Conservation (phyloP, 2,113 vertebrate genomes). For the Silurus meridionalis region DNA sequence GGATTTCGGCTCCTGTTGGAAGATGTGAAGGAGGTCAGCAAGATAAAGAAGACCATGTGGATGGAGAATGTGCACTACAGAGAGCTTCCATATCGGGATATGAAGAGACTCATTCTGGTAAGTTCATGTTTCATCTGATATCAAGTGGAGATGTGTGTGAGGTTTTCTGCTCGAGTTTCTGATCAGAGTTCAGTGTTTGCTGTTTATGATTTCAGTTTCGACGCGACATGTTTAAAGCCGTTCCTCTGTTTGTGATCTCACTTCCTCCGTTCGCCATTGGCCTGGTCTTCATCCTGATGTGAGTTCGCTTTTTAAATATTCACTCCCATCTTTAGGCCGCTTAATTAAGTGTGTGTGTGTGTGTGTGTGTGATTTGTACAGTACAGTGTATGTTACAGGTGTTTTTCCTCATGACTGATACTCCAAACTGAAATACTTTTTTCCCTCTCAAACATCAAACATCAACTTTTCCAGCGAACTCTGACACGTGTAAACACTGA, state of each 20-base stretch:
- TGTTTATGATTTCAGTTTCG: slow-evolving; percentile 70
- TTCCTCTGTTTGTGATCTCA: slow-evolving; percentile 75
- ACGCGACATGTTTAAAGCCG: slow-evolving; percentile 74
- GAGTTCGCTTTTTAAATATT: slow-evolving; percentile 44
- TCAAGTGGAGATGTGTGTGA: background rate
- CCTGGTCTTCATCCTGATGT: slow-evolving; percentile 79
- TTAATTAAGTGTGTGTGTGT: background rate
- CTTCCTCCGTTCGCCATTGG: slow-evolving; percentile 82
- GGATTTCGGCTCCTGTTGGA: slow-evolving; percentile 39
- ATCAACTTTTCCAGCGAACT: background rate
- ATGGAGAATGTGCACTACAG: slow-evolving; percentile 12
- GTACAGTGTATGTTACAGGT: too few species aligned
- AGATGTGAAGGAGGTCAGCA: slow-evolving; percentile 41
- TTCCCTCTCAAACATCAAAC: background rate
- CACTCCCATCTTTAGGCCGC: background rate
- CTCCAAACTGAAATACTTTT: too few species aligned
- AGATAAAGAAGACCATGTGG: slow-evolving; percentile 42
- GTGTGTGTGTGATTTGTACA: too few species aligned
- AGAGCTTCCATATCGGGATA: slow-evolving; percentile 46
- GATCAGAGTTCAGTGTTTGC: background rate
- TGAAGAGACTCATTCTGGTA: slow-evolving; percentile 47
- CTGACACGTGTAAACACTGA: background rate
- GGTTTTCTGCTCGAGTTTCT: background rate
- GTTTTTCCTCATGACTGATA: too few species aligned
- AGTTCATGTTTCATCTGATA: background rate